Evolutionary conservation across 2,888 invertebrate species (phyloP), one percentile per base, ranked within the genome.

Genomic region (Sinotaia quadrata): DNA sequence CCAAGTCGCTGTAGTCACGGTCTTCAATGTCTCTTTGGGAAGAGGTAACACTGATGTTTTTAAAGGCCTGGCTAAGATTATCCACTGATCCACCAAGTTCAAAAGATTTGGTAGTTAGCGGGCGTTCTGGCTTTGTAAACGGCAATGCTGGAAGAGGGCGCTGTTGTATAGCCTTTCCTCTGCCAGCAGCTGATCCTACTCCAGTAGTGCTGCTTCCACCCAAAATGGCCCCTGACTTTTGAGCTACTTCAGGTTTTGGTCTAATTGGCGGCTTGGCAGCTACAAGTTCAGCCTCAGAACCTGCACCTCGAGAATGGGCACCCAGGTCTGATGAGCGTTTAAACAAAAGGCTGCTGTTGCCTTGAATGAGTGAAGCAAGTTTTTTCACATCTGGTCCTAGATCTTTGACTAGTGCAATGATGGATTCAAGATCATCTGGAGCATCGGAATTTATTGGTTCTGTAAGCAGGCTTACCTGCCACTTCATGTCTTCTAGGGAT

Each of bases 341-440:
- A 74, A 87, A 87, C 29, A 87, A 71, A 27, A 84, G 76, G 18
- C 82, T 75, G 27, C 86, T 85, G 73, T 89, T 89, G 54, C 85
- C 87, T 83, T 91, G 95, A 81, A 97, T 95, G 85, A 96, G 95
- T 18, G 95, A 95, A 24, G 95, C 93, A 21, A 95, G 93, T 87
- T 95, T 94, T 76, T 95, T 91, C 47, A 96, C 95, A 89, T 97
- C 96, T 87, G 95, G 94, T 0, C 94, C 94, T 34, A 97, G 91
- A 10, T 94, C 94, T 84, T 94, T 91, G 21, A 96, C 93, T 84
- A 95, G 94, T 12, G 94, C 93, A 74, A 96, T 93, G 71, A 98
- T 91, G 87, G 95, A 95, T 88, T 96, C 96, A 49, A 97, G 90
- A 44, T 94, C 94, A 87, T 96, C 96, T 24, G 93, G 93, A 71